Conservation (phyloP, 2,113 vertebrate genomes). For the Ovis canadensis region DNA sequence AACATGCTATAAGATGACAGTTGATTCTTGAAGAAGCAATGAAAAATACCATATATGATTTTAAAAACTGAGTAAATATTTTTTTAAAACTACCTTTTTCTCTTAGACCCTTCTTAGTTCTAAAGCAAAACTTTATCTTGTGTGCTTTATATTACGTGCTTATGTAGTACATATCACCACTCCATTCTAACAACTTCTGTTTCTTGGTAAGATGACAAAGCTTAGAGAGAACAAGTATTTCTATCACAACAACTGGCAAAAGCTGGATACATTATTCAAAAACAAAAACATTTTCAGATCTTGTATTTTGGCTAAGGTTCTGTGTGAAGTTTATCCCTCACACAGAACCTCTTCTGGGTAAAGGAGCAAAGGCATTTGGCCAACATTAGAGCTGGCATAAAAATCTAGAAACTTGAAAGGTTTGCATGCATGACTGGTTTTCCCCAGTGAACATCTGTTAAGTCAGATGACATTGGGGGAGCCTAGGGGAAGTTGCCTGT, state of each 20-base stretch:
- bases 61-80: neutral
- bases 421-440: neutral
- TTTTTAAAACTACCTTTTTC: neutral
- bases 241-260: neutral
- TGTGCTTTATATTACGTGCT: neutral
- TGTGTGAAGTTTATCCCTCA: neutral
- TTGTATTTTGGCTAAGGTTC: neutral
- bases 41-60: neutral
- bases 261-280: neutral
- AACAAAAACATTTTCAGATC: neutral
- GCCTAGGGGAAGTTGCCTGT: neutral
- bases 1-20: neutral
- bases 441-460: neutral
- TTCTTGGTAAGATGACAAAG: neutral
- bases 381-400: neutral
- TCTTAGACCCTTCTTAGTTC: neutral
- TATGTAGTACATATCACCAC: neutral
- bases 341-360: neutral
- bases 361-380: neutral
- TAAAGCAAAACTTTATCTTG: neutral
- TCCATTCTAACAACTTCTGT: neutral
- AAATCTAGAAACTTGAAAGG: neutral
- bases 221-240: neutral
- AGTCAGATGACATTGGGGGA: neutral
- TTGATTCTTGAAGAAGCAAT: neutral